Evolutionary conservation across 2,797 vertebrate species (phyloP).

Genomic region (Artibeus jamaicensis): DNA sequence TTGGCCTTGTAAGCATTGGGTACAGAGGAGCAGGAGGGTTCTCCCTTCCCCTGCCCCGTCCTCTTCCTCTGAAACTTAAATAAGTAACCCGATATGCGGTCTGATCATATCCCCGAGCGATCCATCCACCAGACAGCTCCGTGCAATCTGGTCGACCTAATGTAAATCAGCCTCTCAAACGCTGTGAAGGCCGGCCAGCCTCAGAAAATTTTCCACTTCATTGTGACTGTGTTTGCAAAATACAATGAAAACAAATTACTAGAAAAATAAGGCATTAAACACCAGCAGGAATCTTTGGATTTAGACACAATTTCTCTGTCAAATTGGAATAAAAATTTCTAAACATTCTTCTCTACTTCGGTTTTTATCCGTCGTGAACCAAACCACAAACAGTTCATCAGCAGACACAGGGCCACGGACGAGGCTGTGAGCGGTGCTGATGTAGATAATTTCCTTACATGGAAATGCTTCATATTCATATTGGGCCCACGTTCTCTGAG

Average conservation of each 20-base stretch:
- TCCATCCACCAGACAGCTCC: background rate
- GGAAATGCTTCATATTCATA: background rate
- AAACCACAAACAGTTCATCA: background rate
- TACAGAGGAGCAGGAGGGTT: fast-evolving
- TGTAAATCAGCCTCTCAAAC: background rate
- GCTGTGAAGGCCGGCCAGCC: background rate
- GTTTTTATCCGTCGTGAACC: background rate
- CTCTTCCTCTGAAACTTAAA: background rate
- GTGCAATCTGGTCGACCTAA: background rate
- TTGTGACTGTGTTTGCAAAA: background rate
- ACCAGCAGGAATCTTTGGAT: background rate
- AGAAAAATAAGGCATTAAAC: background rate
- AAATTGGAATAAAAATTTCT: background rate
- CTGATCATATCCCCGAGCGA: background rate
- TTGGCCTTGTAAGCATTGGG: fast-evolving
- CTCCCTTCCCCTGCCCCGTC: background rate
- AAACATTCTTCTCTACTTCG: background rate
- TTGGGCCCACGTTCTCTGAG: background rate
- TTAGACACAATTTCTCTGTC: constrained; percentile 1
- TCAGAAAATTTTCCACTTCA: background rate
- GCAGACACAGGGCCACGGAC: fast-evolving
- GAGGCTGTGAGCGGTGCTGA: fast-evolving
- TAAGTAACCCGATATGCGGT: background rate
- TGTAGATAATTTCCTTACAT: background rate
- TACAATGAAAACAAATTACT: background rate